Base-by-base conservation (phyloP, 2,113 vertebrate genomes). In the Physeter macrocephalus region DNA sequence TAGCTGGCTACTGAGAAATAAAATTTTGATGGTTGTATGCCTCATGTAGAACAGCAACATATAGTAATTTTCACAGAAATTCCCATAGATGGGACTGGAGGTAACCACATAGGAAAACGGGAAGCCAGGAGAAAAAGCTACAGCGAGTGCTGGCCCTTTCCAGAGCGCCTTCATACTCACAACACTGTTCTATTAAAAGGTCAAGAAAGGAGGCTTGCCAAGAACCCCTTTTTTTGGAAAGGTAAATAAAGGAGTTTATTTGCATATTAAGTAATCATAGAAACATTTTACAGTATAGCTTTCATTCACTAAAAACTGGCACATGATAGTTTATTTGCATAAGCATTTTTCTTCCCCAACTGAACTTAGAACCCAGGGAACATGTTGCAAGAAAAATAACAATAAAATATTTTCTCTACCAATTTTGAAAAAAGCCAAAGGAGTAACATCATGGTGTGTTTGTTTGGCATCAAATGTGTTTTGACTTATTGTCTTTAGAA, bases 1-100 rank as follows among this genome's bases (percentile, higher is more conserved):
- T 98, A 95, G 92, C 93, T 94, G 93, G 93, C 90, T 98, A 97
- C 83, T 96, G 78, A 97, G 88, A 98, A 98, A 97, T 96, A 98
- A 97, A 97, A 97, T 97, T 95, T 96, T 97, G 92, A 94, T 21
- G 29, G 62, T 94, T 97, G 4, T 59, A 86, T 88, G 69, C 29
- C 23, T 95, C 52, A 87, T n/a, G 29, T 69, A 62, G 82, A 93
- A 96, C 92, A 21, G 14, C 6, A 83, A 62, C 0, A 71, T 54
- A 90, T 2, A 71, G 64, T 72, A 69, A 62, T 23, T 74, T 74
- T 8, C 12, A 90, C 20, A 75, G 62, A 83, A 72, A 89, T 83
- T 72, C 8, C 83, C 84, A 15, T 18, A 69, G 29, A 39, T 13
- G 6, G 46, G 20, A 64, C 39, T 66, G 29, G 12, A 91, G 43